Evolutionary conservation across 2,888 invertebrate species (phyloP).

Genomic region (Oxyteleia sp.): DNA sequence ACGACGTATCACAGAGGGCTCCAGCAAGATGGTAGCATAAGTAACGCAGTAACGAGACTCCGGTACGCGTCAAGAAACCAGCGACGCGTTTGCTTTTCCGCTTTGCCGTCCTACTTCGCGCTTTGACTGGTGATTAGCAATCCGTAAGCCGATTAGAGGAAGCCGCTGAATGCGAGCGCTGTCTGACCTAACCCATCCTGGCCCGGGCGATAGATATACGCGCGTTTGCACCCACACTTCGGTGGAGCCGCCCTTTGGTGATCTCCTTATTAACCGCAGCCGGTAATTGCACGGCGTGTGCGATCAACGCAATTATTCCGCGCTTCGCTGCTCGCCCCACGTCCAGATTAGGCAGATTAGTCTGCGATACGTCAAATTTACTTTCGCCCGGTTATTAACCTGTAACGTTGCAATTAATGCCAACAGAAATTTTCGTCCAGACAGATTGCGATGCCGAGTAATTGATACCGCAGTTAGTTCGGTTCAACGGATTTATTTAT

Average conservation of each 20-base stretch:
- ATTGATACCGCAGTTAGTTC: constrained; percentile 53
- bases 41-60: constrained; percentile 64
- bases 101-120: constrained; percentile 55
- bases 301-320: constrained; percentile 85
- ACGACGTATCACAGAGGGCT: constrained; percentile 28
- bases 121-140: constrained; percentile 86
- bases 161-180: constrained; percentile 83
- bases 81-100: constrained; percentile 56
- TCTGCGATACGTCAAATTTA: constrained; percentile 67
- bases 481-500: constrained; percentile 56
- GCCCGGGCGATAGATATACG: constrained; percentile 45
- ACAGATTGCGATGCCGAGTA: constrained; percentile 32
- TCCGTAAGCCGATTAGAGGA: constrained; percentile 86
- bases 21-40: constrained; percentile 49
- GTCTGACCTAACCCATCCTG: constrained; percentile 78
- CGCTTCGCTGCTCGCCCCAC: constrained; percentile 83
- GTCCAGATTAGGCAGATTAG: constrained; percentile 86
- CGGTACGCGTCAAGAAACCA: constrained; percentile 58
- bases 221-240: constrained; percentile 40
- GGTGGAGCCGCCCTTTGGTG: constrained; percentile 78
- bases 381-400: constrained; percentile 54
- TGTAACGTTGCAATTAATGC: constrained; percentile 56
- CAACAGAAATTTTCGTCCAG: constrained; percentile 19
- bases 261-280: constrained; percentile 88
- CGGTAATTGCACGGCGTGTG: constrained; percentile 85